These are phyloP conservation scores for Portunus trituberculatus DNA, from an alignment of 1,140 invertebrate species.

Conservation along the genomic window DNA sequence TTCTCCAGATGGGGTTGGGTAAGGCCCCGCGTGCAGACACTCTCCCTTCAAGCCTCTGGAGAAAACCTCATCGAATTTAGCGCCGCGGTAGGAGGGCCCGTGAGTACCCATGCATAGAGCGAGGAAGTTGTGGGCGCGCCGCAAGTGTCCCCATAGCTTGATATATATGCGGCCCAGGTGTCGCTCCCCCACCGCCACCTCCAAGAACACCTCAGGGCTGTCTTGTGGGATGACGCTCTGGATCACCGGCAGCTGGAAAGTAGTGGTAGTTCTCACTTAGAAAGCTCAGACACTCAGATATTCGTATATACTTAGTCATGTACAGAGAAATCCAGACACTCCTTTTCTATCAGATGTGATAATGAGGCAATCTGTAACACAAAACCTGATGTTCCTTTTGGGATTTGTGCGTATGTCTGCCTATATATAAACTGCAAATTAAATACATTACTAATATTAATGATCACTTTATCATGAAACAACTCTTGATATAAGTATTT, in stretches of 20 bases:
- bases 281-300: neutral
- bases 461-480: too few relatives aligned
- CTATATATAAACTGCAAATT: too few relatives aligned
- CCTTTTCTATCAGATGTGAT: neutral
- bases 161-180: conserved; percentile 58
- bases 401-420: too few relatives aligned
- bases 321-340: neutral
- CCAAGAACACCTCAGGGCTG: conserved; percentile 60
- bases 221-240: conserved; percentile 64
- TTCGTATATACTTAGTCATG: too few relatives aligned
- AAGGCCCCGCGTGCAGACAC: conserved; percentile 62
- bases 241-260: conserved; percentile 56
- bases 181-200: conserved; percentile 34
- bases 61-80: conserved; percentile 68
- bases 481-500: too few relatives aligned
- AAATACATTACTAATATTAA: too few relatives aligned
- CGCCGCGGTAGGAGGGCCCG: conserved; percentile 50
- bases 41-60: conserved; percentile 60
- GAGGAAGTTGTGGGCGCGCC: conserved; percentile 68
- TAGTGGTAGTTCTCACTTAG: too few relatives aligned
- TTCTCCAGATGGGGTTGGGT: conserved; percentile 41
- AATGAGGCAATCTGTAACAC: neutral
- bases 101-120: conserved; percentile 67
- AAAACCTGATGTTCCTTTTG: too few relatives aligned
- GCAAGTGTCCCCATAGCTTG: conserved; percentile 62